Percentiles rank a stretch among this genome's conserved stretches.
These are phyloP conservation scores for Mycteria americana DNA, from an alignment of 2,797 vertebrate species.

Conservation along the genomic window DNA sequence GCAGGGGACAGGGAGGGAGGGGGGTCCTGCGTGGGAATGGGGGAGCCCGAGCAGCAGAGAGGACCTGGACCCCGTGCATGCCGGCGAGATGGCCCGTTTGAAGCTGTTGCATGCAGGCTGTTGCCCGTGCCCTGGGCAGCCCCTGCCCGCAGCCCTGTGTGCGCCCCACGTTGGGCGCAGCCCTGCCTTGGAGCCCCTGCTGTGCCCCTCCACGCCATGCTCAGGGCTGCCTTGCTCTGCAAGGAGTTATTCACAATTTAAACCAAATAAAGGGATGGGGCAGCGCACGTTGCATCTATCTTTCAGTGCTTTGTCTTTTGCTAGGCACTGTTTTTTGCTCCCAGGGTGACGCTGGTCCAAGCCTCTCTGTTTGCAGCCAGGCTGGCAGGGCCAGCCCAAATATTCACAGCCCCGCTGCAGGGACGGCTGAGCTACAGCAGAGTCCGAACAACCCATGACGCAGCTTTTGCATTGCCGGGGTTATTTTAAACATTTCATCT, in stretches of 20 bases:
- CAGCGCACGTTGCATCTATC: accelerated
- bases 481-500: not conserved
- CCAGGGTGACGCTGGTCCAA: not conserved
- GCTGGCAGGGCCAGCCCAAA: not conserved
- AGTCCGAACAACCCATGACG: not conserved
- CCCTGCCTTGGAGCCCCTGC: not conserved
- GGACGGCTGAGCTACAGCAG: not conserved
- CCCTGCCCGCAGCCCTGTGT: not conserved
- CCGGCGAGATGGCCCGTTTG: accelerated
- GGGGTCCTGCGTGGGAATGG: accelerated
- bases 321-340: not conserved
- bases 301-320: not conserved
- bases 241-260: accelerated
- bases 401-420: not conserved
- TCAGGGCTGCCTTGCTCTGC: not conserved
- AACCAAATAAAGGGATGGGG: not conserved
- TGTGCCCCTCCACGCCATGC: not conserved
- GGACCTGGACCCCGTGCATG: accelerated
- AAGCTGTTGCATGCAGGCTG: not conserved
- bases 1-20: not conserved
- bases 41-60: not conserved
- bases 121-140: not conserved
- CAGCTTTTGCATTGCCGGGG: not conserved
- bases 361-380: accelerated
- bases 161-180: not conserved